phyloP scores from a whole-genome alignment of 2,888 invertebrate species.

The Drosophila maculinotata region DNA sequence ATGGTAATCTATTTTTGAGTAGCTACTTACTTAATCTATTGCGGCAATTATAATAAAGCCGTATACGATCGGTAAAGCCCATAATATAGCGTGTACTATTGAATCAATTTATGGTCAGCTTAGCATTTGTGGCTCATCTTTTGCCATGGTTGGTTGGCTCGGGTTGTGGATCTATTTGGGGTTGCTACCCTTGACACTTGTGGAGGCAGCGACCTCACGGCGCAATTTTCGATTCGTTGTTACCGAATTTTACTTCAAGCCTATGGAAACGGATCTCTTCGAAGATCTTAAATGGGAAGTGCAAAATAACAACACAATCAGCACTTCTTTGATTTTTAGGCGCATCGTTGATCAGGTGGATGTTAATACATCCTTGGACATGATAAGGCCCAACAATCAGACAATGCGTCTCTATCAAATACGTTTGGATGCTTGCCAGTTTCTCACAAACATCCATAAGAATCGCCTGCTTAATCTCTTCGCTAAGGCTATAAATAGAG shows the following conservation, averaged over 20 bases:
- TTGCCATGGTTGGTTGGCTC: conserved; percentile 20
- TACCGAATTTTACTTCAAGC: conserved; percentile 32
- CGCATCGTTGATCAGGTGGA: conserved; percentile 10
- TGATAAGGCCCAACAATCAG: conserved; percentile 8
- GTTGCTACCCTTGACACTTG: not conserved
- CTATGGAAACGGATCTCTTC: conserved; percentile 10
- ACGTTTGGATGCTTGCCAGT: conserved; percentile 40
- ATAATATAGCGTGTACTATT: too few relatives aligned
- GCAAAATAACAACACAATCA: conserved; percentile 6
- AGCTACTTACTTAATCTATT: not conserved
- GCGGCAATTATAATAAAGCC: not conserved
- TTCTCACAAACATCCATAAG: conserved; percentile 23
- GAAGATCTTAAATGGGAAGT: conserved; percentile 10
- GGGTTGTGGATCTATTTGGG: conserved; percentile 5
- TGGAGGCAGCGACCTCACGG: not conserved
- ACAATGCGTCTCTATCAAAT: conserved; percentile 31
- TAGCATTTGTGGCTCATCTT: conserved; percentile 2
- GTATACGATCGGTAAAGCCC: too few relatives aligned
- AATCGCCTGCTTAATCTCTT: conserved; percentile 35
- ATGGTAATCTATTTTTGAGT: conserved; percentile 11
- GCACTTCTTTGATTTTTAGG: conserved; percentile 10
- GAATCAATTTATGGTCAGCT: not conserved
- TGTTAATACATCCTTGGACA: conserved; percentile 32
- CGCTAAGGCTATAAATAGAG: conserved; percentile 10
- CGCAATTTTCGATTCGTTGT: conserved; percentile 42